Evolutionary conservation across 2,888 invertebrate genomes (phyloP).

Genomic region (Cheilosia grossa): DNA sequence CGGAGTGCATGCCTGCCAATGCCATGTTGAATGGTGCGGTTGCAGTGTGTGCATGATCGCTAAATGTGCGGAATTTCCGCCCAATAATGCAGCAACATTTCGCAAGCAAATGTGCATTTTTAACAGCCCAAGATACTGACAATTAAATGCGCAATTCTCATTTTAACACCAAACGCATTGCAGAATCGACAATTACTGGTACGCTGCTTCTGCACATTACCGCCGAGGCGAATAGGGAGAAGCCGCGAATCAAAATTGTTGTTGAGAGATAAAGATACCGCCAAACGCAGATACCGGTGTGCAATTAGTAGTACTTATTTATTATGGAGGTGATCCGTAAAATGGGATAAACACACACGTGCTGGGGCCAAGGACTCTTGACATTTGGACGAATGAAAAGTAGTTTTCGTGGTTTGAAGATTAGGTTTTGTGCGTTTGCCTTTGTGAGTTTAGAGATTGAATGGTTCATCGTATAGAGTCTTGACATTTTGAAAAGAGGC

Average conservation of each 20-base stretch:
- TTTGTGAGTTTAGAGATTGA: too few species aligned
- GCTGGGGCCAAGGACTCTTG: background rate
- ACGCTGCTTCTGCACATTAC: constrained; percentile 41
- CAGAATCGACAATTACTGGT: constrained; percentile 37
- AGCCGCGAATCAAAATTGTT: constrained; percentile 1
- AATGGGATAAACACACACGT: constrained; percentile 11
- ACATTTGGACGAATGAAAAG: background rate
- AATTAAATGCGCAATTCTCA: constrained; percentile 70
- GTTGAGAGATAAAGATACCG: constrained; percentile 8
- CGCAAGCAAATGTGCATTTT: constrained; percentile 66
- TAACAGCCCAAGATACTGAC: constrained; percentile 69
- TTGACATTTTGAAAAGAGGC: too few species aligned
- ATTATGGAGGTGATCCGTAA: background rate
- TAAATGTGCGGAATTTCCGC: constrained; percentile 58
- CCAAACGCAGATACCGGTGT: constrained; percentile 6
- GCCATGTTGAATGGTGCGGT: constrained; percentile 29
- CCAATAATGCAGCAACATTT: constrained; percentile 45
- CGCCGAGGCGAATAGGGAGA: background rate
- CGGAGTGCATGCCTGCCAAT: constrained; percentile 35
- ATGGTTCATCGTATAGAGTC: too few species aligned
- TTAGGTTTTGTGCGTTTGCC: too few species aligned
- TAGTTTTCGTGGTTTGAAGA: background rate
- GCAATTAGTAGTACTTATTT: constrained; percentile 45
- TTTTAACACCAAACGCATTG: constrained; percentile 60
- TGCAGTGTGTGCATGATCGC: background rate